Evolutionary conservation across 2,888 invertebrate genomes (phyloP).

Genomic region (Drosophila recens): DNA sequence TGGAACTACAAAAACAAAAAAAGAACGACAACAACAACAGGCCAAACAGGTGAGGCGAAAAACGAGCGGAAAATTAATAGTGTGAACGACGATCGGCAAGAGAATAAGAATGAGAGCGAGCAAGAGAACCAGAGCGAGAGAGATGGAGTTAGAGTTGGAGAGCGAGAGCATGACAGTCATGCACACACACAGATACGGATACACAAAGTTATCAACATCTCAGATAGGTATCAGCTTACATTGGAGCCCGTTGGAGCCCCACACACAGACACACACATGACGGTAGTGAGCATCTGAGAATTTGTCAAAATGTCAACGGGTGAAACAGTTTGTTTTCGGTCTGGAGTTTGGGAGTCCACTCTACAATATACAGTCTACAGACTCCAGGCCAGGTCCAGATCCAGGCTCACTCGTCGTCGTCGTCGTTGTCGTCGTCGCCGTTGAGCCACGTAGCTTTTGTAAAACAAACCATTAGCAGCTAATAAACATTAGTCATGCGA

Average conservation of each 20-base stretch:
- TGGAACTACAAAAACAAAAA: constrained; percentile 44
- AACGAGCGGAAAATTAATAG: constrained; percentile 82
- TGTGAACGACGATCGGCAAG: constrained; percentile 74
- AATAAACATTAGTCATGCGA: constrained; percentile 85
- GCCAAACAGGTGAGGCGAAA: constrained; percentile 60
- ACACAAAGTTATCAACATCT: constrained; percentile 52
- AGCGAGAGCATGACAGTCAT: constrained; percentile 25
- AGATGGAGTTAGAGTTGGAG: constrained; percentile 8
- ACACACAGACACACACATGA: constrained; percentile 33
- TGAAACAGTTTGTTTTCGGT: constrained; percentile 69
- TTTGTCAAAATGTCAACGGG: constrained; percentile 84
- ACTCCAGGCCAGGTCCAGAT: not conserved
- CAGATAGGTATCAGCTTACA: constrained; percentile 79
- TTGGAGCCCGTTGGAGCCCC: constrained; percentile 60
- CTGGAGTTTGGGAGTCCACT: constrained; percentile 31
- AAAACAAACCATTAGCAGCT: constrained; percentile 85
- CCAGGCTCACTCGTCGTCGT: constrained; percentile 3
- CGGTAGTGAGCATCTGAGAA: constrained; percentile 78
- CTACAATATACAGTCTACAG: not conserved
- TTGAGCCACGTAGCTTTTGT: constrained; percentile 82
- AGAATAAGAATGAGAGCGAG: constrained; percentile 26
- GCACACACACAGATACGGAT: constrained; percentile 28
- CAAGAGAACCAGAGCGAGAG: constrained; percentile 13
- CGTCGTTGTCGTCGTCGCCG: not conserved
- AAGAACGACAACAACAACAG: constrained; percentile 29